Base-by-base conservation (phyloP, 2,797 vertebrate species). In the Siniperca obscura region DNA sequence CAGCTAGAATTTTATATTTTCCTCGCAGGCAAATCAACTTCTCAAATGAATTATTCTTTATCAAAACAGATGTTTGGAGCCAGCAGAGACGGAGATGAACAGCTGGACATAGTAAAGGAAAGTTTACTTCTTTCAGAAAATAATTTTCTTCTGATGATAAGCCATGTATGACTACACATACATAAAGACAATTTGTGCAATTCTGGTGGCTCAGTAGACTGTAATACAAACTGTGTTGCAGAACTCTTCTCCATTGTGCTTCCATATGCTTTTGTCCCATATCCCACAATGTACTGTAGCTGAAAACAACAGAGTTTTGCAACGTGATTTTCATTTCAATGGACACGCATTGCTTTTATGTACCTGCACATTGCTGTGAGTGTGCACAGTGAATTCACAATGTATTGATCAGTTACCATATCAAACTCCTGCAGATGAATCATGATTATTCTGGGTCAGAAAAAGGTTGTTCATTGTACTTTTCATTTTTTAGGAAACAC, bases 21-120 rank as follows among this genome's bases (percentile, higher is more conserved):
- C 61, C 82, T 82, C n/a, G 4, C n/a, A 59, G 76, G 9, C 61
- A 57, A 83, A 83, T 71, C 65, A n/a, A 3, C 72, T 21, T 55
- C 34, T 73, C 53, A 34, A 5, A 80, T 82, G 30, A 88, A 84
- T 79, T 55, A 57, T 87, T 78, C 38, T 21, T 70, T 34, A 53
- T 78, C n/a, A 56, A 44, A 74, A 57, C 86, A 78, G 76, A 81
- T 85, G 82, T 86, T 79, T 80, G 59, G 36, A 38, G 78, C 73
- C 78, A 72, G 74, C 59, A 65, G 83, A 62, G 76, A 82, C 1
- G 2, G 36, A 64, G 30, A 60, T 1, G 22, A 87, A 84, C 87
- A 87, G 73, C 86, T 82, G 79, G 81, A 80, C 25, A 60, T 56
- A 50, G 70, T 6, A 57, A 70, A 27, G 25, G 16, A 70, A 84